Conservation (phyloP, 2,113 vertebrate species). For the Tenrec ecaudatus region DNA sequence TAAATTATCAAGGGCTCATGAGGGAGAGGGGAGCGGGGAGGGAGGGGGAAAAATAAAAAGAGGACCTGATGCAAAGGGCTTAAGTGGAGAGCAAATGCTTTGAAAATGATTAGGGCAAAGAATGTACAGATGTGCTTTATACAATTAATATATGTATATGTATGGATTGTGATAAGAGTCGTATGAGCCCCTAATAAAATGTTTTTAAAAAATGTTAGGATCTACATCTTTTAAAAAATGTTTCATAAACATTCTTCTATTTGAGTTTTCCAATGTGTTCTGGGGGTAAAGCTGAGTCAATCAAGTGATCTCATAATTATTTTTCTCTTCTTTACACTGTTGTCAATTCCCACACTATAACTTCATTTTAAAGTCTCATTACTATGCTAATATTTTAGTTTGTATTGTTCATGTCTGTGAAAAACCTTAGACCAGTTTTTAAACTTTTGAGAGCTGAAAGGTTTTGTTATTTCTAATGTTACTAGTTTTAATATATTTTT, state of each 20-base stretch:
- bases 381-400: background rate
- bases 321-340: background rate
- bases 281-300: background rate
- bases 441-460: background rate
- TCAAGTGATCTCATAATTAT: background rate
- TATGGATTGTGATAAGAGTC: too few species aligned
- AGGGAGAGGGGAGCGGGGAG: too few species aligned
- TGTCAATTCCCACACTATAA: background rate
- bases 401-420: background rate
- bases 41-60: too few species aligned
- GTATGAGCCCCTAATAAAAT: too few species aligned
- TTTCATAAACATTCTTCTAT: background rate
- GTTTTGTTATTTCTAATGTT: background rate
- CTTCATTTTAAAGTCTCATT: background rate
- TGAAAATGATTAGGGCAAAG: too few species aligned
- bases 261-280: background rate
- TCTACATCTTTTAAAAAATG: background rate
- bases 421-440: background rate
- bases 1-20: too few species aligned
- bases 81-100: too few species aligned
- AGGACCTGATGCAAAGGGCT: too few species aligned
- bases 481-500: constrained; percentile 36
- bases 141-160: too few species aligned
- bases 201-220: background rate
- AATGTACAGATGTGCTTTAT: too few species aligned